These are phyloP conservation scores for Carassius carassius DNA, from an alignment of 2,113 vertebrate genomes.

Conservation along the genomic window DNA sequence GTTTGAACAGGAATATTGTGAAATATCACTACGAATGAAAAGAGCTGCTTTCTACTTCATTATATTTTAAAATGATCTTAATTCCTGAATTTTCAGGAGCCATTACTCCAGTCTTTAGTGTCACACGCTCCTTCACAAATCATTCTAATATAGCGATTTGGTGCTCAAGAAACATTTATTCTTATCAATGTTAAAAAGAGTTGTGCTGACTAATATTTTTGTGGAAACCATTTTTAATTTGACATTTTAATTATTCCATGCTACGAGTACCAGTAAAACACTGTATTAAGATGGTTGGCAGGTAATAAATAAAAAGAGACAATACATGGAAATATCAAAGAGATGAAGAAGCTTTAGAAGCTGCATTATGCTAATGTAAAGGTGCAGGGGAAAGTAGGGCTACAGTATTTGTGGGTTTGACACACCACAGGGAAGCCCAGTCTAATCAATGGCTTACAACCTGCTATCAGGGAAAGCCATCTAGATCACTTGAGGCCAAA, in stretches of 20 bases:
- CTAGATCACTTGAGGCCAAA: slow-evolving; percentile 35
- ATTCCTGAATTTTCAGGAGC: too few species aligned
- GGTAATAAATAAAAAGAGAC: neutral
- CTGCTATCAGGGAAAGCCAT: slow-evolving; percentile 19
- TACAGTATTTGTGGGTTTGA: neutral
- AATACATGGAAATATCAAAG: slow-evolving; percentile 12
- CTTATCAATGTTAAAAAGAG: too few species aligned
- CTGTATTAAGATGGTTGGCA: neutral
- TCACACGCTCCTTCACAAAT: too few species aligned
- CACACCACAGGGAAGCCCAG: slow-evolving; percentile 20
- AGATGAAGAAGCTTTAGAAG: neutral
- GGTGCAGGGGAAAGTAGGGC: slow-evolving; percentile 19
- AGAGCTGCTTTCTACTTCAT: too few species aligned
- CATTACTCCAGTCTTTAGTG: too few species aligned
- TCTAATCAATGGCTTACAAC: slow-evolving; percentile 20
- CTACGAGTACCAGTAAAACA: neutral
- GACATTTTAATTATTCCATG: neutral
- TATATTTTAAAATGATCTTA: too few species aligned
- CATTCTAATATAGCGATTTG: too few species aligned
- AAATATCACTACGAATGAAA: too few species aligned
- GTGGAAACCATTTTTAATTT: too few species aligned
- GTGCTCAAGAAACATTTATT: too few species aligned
- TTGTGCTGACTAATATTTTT: too few species aligned
- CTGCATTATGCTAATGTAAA: slow-evolving; percentile 36
- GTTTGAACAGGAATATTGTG: too few species aligned